Evolutionary conservation across 2,113 vertebrate species (phyloP), one percentile per base, ranked within the genome.

Genomic region (Oenanthe melanoleuca): DNA sequence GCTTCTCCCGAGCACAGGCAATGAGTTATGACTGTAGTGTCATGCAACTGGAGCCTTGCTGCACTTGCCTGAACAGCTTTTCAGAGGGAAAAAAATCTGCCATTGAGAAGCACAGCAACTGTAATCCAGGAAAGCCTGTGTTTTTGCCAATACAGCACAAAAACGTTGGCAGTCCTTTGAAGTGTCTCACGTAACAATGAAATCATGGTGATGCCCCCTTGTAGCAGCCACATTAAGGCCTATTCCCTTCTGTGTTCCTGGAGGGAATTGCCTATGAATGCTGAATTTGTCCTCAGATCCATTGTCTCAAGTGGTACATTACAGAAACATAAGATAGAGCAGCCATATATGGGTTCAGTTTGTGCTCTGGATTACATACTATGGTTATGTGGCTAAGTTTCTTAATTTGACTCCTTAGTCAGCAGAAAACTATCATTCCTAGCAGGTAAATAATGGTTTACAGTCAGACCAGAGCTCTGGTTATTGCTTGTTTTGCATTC

Each of bases 381-480:
- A 40, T 31, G 7, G 49, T 87, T 94, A 88, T 1, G 2, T 63
- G 60, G 86, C 38, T 78, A 61, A 40, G 26, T 74, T 93, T 83
- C 75, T 66, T 83, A 70, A 86, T 57, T 80, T 0, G 0, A 21
- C 37, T 79, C 44, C 67, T 80, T 88, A 92, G 88, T 86, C 79
- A 92, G 85, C 90, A 93, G 80, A 82, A 93, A 90, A 80, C 83
- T 37, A 73, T 86, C 67, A 90, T 80, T 93, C 82, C 88, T 96
- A 93, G 56, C 82, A 95, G 92, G 92, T 93, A 96, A 96, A 95
- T 88, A 93, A 95, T 96, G 86, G 82, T 94, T 93, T 83, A 83
- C 52, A 84, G 64, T 83, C 94, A 95, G 82, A 92, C 26, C 47
- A 50, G 44, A 29, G 34, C 64, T 67, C 80, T 88, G 56, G 77